Conservation (phyloP, 2,888 invertebrate species). For the Tanypteryx hageni region DNA sequence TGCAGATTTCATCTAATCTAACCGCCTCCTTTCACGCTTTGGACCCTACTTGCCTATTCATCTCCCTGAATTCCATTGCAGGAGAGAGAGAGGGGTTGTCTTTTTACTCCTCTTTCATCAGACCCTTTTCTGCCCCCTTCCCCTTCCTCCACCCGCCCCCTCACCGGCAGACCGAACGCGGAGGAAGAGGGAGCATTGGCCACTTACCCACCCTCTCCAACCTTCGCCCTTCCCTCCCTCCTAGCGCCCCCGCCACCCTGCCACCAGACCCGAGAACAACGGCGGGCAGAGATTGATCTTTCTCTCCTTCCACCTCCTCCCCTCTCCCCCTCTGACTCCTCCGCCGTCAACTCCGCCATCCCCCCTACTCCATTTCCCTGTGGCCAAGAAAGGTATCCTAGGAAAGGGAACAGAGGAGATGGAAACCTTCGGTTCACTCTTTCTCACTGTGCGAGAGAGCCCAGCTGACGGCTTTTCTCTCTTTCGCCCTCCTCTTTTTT, state of each 20-base stretch:
- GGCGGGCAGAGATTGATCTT: conserved; percentile 57
- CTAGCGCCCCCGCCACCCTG: neutral
- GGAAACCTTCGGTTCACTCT: conserved; percentile 9
- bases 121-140: neutral
- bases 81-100: neutral
- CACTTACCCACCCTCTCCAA: neutral
- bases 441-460: neutral
- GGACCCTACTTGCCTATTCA: conserved; percentile 37
- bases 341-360: neutral
- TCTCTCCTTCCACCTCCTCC: neutral
- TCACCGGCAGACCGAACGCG: neutral
- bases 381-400: neutral
- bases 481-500: neutral
- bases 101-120: conserved; percentile 44
- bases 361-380: neutral
- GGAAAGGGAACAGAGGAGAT: conserved; percentile 11
- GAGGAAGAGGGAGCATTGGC: neutral
- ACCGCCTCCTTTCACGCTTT: conserved; percentile 40
- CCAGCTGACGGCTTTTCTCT: neutral
- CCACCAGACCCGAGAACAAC: conserved; percentile 1
- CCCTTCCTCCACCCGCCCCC: conserved; percentile 12
- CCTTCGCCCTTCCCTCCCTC: neutral
- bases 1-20: conserved; percentile 57
- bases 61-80: conserved; percentile 55
- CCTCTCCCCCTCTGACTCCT: neutral